Base-by-base conservation (phyloP, 2,113 vertebrate genomes). In the Phylloscopus trochilus region DNA sequence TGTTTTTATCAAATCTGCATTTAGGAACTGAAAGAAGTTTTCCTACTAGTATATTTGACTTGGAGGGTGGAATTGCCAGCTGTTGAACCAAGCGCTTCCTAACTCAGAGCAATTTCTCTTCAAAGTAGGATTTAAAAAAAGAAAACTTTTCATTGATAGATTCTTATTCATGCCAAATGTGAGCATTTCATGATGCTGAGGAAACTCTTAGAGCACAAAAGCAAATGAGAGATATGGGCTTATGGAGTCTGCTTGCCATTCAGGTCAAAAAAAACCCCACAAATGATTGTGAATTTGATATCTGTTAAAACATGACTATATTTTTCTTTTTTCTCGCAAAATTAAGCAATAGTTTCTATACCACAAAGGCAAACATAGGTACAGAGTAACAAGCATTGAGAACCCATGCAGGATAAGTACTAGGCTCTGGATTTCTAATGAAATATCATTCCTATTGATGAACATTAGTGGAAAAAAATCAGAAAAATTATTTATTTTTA, bases 251-350 rank as follows among this genome's bases (percentile, higher is more conserved):
- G 6, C 14, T 89, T 84, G 24, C 2, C 11, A 85, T 46, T 44
- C n/a, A 56, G 13, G 8, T 51, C 1, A 81, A 82, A 88, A 77
- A 72, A 69, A 3, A 0, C 0, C 10, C 11, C 17, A 37, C 2
- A 47, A 83, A 62, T 2, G 0, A 20, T 23, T 1, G 1, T 46
- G 15, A 80, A 43, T 78, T 85, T 56, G 28, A 11, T 20, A 87
- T 24, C 15, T 64, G 10, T 39, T 73, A 41, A 79, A 73, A 15
- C 41, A 49, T 46, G 27, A 30, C 2, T 1, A 44, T 17, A 10
- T 24, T 44, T 49, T 52, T 9, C 33, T 81, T 87, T 89, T 46
- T 31, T 44, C 14, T 46, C 9, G 24, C 13, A 83, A 87, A 47
- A 55, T 59, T 49, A 68, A 81, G 27, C 10, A 56, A 27, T 79